Conservation (phyloP, 2,797 vertebrate species). For the Distichodus sexfasciatus region DNA sequence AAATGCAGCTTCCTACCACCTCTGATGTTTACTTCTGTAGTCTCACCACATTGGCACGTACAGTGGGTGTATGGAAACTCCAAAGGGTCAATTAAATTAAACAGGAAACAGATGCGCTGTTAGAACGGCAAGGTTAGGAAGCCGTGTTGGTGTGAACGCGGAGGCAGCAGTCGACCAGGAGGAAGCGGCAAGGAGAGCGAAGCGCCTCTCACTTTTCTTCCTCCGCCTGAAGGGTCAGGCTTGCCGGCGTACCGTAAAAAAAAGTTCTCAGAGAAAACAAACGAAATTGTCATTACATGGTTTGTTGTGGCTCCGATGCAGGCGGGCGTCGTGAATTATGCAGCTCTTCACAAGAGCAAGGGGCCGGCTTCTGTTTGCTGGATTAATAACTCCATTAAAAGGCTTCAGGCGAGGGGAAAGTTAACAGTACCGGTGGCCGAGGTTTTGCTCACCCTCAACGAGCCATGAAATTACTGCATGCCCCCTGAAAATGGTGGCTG, state of each 20-base stretch:
- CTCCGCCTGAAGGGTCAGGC: no score
- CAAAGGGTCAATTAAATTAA: background rate
- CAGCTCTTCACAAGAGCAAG: conserved; percentile 81
- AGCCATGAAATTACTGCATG: conserved; percentile 94
- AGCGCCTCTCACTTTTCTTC: background rate
- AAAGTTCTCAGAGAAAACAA: conserved; percentile 22
- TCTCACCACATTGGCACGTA: conserved; percentile 51
- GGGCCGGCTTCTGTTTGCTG: conserved; percentile 87
- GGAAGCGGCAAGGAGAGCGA: conserved; percentile 3
- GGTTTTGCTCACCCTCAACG: conserved; percentile 88
- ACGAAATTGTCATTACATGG: conserved; percentile 83
- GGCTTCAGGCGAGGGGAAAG: conserved; percentile 84
- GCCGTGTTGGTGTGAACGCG: background rate
- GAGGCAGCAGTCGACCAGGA: conserved; percentile 7
- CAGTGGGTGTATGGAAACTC: background rate
- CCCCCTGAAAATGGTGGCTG: conserved; percentile 85
- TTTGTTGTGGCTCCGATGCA: conserved; percentile 83
- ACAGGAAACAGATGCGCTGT: conserved; percentile 74
- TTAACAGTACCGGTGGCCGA: conserved; percentile 88
- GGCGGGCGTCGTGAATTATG: conserved; percentile 80
- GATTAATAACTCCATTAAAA: conserved; percentile 91
- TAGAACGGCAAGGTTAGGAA: conserved; percentile 60
- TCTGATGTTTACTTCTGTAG: conserved; percentile 50
- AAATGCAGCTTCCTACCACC: conserved; percentile 47
- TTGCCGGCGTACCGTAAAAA: no score